Evolutionary conservation across 2,113 vertebrate genomes (phyloP).

Genomic region (Bubo blakistoni): DNA sequence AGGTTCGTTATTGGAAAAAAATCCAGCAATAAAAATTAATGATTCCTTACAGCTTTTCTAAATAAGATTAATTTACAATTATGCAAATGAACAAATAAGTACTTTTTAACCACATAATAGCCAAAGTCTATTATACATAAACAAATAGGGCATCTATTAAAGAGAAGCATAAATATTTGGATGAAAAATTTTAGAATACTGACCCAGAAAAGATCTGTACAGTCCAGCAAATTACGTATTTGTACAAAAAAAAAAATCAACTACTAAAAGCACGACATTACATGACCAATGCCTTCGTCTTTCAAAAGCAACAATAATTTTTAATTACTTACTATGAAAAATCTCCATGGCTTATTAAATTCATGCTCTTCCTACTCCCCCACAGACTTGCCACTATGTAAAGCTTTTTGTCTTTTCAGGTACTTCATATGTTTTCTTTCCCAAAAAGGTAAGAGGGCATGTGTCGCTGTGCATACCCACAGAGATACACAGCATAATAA

Average conservation of each 20-base stretch:
- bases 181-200: not conserved
- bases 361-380: not conserved
- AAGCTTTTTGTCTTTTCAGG: not conserved
- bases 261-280: not conserved
- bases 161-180: not conserved
- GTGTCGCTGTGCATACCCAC: not conserved
- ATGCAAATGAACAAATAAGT: slow-evolving; percentile 8
- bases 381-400: not conserved
- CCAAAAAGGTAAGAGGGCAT: not conserved
- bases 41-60: slow-evolving; percentile 39
- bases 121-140: not conserved
- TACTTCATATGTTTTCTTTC: not conserved
- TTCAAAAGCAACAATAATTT: not conserved
- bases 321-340: slow-evolving; percentile 26
- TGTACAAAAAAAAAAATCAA: not conserved
- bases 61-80: slow-evolving; percentile 48
- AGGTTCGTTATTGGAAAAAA: slow-evolving; percentile 35
- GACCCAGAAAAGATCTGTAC: not conserved
- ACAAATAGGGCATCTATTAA: not conserved
- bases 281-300: not conserved
- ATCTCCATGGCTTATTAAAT: not conserved
- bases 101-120: not conserved
- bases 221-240: not conserved
- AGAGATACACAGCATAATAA: not conserved
- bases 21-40: slow-evolving; percentile 54